phyloP scores from a whole-genome alignment of 92 coral and sea anemone genomes.

The Galaxea fascicularis region DNA sequence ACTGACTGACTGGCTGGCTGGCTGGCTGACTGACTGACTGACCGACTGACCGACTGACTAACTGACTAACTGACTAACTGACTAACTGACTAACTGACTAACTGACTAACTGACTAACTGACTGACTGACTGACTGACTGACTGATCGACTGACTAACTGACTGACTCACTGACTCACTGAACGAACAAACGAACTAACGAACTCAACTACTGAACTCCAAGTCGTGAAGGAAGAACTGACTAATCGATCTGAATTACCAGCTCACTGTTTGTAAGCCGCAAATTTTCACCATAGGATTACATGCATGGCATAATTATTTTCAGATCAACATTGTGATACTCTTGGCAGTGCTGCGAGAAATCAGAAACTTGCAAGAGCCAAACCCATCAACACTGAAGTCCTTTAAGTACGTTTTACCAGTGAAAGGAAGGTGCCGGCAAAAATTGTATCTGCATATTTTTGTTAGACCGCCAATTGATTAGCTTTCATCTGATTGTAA shows the following conservation, averaged over 20 bases:
- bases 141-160: no score
- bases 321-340: constrained; percentile 28
- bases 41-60: no score
- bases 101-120: no score
- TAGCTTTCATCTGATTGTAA: no score
- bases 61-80: no score
- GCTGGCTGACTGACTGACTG: no score
- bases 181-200: background rate
- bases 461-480: background rate
- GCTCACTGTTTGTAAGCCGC: background rate
- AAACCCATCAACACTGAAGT: constrained; percentile 30
- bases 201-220: no score
- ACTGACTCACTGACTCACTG: constrained; percentile 18
- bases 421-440: constrained; percentile 12
- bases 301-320: background rate
- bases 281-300: background rate
- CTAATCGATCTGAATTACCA: constrained; percentile 7
- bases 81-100: no score
- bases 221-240: constrained; percentile 13
- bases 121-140: no score
- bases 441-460: background rate
- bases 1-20: no score
- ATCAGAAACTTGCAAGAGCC: constrained; percentile 30
- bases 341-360: constrained; percentile 38
- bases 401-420: constrained; percentile 25